phyloP scores from a whole-genome alignment of 2,113 vertebrate species.

The Erythrocercus mccallii region DNA sequence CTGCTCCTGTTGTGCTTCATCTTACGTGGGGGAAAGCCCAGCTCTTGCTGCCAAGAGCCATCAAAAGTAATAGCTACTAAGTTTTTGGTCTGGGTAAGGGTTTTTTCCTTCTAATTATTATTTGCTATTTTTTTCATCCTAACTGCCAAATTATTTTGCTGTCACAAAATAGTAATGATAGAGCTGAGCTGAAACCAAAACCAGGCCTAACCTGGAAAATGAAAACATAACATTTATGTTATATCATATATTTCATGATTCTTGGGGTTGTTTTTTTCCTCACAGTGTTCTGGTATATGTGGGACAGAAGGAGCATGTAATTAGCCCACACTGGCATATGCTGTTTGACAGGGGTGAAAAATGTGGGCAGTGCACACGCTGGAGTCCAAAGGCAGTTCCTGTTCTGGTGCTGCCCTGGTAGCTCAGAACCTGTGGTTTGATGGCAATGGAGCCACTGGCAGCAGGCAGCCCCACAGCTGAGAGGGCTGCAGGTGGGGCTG shows the following conservation, averaged over 20 bases:
- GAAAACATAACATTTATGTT: neutral
- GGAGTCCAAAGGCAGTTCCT: neutral
- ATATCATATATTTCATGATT: accelerated
- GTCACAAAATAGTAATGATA: neutral
- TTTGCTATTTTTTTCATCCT: neutral
- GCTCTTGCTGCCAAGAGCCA: neutral
- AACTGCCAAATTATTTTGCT: neutral
- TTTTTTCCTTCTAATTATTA: neutral
- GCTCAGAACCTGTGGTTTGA: neutral
- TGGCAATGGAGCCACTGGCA: neutral
- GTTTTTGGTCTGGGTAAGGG: neutral
- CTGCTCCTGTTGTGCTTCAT: neutral
- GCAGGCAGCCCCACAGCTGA: neutral
- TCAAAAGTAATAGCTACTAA: neutral
- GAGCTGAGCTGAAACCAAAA: neutral
- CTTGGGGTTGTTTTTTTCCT: neutral
- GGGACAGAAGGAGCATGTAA: neutral
- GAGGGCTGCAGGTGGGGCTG: neutral
- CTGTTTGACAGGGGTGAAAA: neutral
- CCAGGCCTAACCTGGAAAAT: neutral
- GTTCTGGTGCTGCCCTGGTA: accelerated
- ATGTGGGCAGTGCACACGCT: accelerated
- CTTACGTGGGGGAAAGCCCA: neutral
- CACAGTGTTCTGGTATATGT: neutral
- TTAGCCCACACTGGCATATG: neutral